Conservation (phyloP, 2,797 vertebrate species). For the Loris lydekkerianus region DNA sequence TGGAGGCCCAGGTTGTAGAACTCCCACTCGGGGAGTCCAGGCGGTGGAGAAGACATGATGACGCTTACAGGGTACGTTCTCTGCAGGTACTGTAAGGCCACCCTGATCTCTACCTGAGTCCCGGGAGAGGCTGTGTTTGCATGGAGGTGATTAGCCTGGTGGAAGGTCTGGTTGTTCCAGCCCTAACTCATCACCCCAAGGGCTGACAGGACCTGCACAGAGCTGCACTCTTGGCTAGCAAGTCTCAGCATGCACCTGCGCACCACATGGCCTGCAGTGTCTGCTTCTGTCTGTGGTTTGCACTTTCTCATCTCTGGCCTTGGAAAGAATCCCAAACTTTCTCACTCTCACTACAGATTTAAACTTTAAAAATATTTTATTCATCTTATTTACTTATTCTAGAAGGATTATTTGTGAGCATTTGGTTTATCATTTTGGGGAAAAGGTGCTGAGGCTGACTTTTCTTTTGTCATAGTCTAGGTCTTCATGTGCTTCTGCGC, state of each 20-base stretch:
- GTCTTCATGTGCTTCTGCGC: background rate
- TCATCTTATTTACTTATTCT: background rate
- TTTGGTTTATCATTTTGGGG: background rate
- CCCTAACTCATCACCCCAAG: background rate
- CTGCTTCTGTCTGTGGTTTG: background rate
- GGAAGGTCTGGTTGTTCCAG: background rate
- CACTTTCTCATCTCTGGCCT: background rate
- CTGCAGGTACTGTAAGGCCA: background rate
- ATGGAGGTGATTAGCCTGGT: background rate
- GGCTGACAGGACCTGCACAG: background rate
- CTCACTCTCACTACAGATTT: background rate
- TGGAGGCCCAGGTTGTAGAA: background rate
- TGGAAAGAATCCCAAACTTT: background rate
- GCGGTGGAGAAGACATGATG: background rate
- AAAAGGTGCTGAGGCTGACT: background rate
- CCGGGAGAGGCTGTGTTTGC: background rate
- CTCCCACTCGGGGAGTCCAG: background rate
- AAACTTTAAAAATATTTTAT: background rate
- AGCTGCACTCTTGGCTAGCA: background rate
- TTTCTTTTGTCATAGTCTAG: background rate
- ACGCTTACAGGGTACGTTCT: background rate
- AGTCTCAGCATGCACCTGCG: background rate
- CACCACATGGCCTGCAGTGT: background rate
- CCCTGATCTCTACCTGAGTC: background rate
- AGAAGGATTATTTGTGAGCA: background rate